phyloP scores from a whole-genome alignment of 2,888 invertebrate genomes.

The Cybosia mesomella region DNA sequence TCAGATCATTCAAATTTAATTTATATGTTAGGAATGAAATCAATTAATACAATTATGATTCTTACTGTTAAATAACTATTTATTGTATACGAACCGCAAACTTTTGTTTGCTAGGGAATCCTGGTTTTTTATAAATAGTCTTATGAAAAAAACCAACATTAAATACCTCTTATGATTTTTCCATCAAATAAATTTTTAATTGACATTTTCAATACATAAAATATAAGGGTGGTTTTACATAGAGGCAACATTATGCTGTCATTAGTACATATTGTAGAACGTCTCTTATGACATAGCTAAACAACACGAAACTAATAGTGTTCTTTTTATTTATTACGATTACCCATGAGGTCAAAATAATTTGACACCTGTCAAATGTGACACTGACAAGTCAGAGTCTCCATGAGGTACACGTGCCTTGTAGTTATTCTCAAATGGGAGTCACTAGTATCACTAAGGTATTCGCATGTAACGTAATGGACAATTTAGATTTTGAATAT shows the following conservation, averaged over 20 bases:
- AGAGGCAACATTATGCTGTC: neutral
- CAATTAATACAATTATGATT: constrained; percentile 41
- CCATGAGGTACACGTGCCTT: neutral
- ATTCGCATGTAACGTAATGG: too few species aligned
- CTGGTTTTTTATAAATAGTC: neutral
- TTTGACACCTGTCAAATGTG: neutral
- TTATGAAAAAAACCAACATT: neutral
- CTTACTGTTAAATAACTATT: constrained; percentile 21
- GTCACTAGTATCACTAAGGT: neutral
- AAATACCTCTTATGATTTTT: constrained; percentile 30
- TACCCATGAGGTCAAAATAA: neutral
- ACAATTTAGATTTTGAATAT: neutral
- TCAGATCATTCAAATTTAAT: constrained; percentile 50
- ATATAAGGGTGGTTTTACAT: constrained; percentile 9
- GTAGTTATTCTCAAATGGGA: neutral
- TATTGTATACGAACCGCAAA: constrained; percentile 34
- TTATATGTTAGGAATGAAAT: constrained; percentile 53
- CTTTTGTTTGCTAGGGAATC: constrained; percentile 24
- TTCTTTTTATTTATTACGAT: neutral
- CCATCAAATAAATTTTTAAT: constrained; percentile 51
- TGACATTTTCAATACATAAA: constrained; percentile 41
- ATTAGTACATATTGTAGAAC: neutral
- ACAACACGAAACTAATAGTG: neutral
- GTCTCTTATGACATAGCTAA: neutral
- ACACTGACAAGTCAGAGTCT: neutral